Evolutionary conservation across 1,140 invertebrate genomes (phyloP), one percentile per base, ranked within the genome.

Genomic region (Lerema accius): DNA sequence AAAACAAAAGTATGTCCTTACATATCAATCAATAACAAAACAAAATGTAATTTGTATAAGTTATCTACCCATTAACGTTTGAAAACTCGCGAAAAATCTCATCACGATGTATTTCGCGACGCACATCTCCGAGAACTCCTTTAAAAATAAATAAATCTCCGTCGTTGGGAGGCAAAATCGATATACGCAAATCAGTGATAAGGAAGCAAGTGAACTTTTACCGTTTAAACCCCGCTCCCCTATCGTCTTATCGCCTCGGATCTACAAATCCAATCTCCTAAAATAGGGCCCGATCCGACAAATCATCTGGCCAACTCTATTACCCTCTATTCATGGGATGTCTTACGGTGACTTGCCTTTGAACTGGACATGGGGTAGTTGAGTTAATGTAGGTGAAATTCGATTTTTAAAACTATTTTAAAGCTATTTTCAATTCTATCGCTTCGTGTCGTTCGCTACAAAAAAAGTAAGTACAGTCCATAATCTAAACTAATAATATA

Each of bases 191-290:
- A 85, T 85, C 82, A 73, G 82, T 82, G 83, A 83, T 86, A 86
- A 82, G 75, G 67, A 72, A 67, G 68, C 61, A 60, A 65, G 62
- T 73, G 73, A 84, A 82, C 73, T 82, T 82, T 84, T 79, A 75
- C 78, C 76, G 74, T 79, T 75, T 68, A 74, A 67, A 49, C 11
- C 42, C 59, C 61, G 46, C 67, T 65, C 50, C 60, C 63, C 63
- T 59, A 58, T 58, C 43, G 55, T 42, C 65, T 77, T 79, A 79
- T 79, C 73, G 65, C 61, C 63, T 69, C 71, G 80, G 82, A 91
- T 91, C 88, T 90, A 89, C 88, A 91, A 90, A 91, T 91, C 88
- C 90, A 90, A 91, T 91, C 90, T 91, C 90, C 90, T 82, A 85
- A 91, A 91, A 90, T 89, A 90, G 87, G 82, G 82, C 85, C 87